Evolutionary conservation across 1,140 invertebrate genomes (phyloP), one percentile per base, ranked within the genome.

Genomic region (Drosophila chauvacae): DNA sequence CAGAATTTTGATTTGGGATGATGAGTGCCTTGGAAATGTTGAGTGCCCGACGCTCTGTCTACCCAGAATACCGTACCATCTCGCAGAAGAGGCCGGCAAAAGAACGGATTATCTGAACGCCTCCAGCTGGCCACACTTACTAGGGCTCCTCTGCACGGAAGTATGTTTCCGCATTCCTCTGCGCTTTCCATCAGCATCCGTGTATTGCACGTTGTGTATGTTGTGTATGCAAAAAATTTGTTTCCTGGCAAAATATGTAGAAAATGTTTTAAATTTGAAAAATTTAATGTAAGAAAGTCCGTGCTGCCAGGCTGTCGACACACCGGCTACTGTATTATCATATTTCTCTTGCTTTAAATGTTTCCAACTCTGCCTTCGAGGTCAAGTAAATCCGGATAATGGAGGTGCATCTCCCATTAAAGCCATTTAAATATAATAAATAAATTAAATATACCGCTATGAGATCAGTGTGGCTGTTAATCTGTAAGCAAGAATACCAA

Each of bases 1-100:
- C 62, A 76, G 80, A 86, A 86, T 86, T 86, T 86, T 48, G 83
- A 83, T 86, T 56, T 58, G 48, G 28, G 51, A 61, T 26, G 51
- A 61, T 26, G 39, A 65, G 53, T 55, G 51, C 51, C 51, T n/a
- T 56, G 53, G 53, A 56, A 56, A 56, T 56, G 35, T 56, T 56
- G 53, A 56, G 35, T 56, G 53, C 35, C 53, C 53, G 20, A 23
- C 35, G 35, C 9, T 39, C 14, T n/a, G 7, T 39, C 35, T 35
- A 39, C 20, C 20, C 53, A 39, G 14, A 56, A 56, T 23, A 26
- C 53, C 35, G 53, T 1, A 39, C 35, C 9, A 35, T 26, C 53
- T n/a, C 35, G 35, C 20, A 23, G 13, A 11, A 39, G 20, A 26
- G 53, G 53, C 53, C 51, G 51, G 51, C 30, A 23, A 14, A 23